A percentile compares a stretch with the other conserved stretches of the same genome.
These are phyloP conservation scores for Podarcis cretensis DNA, from an alignment of 2,113 vertebrate species.

Conservation along the genomic window DNA sequence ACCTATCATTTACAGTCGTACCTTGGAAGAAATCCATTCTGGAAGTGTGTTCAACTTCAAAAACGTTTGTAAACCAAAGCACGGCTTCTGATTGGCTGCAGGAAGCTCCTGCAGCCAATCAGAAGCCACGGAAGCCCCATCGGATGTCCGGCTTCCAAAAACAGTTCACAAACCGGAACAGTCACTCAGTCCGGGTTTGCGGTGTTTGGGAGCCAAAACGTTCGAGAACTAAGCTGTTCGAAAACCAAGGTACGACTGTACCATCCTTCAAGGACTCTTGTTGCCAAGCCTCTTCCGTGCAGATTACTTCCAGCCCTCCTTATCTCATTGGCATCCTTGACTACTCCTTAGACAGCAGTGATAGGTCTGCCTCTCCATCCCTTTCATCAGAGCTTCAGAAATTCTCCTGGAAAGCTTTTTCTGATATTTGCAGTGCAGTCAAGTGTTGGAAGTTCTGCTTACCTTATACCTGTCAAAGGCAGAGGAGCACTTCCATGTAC, in stretches of 20 bases:
- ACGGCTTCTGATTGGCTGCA: too few relatives aligned
- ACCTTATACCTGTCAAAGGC: neutral
- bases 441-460: neutral
- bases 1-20: too few relatives aligned
- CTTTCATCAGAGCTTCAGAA: neutral
- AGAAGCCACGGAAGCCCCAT: too few relatives aligned
- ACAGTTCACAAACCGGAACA: too few relatives aligned
- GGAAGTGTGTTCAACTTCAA: too few relatives aligned
- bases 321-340: neutral
- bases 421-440: neutral
- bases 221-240: too few relatives aligned
- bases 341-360: neutral
- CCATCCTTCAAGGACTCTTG: neutral
- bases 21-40: too few relatives aligned
- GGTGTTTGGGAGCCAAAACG: too few relatives aligned
- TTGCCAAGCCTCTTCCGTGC: neutral
- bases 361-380: neutral
- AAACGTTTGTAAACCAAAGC: too few relatives aligned
- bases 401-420: neutral
- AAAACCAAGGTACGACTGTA: neutral
- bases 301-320: neutral
- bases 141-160: too few relatives aligned
- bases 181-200: too few relatives aligned
- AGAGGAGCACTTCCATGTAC: neutral
- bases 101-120: too few relatives aligned